Evolutionary conservation across 2,888 invertebrate genomes (phyloP).

Genomic region (Beris morrisii): DNA sequence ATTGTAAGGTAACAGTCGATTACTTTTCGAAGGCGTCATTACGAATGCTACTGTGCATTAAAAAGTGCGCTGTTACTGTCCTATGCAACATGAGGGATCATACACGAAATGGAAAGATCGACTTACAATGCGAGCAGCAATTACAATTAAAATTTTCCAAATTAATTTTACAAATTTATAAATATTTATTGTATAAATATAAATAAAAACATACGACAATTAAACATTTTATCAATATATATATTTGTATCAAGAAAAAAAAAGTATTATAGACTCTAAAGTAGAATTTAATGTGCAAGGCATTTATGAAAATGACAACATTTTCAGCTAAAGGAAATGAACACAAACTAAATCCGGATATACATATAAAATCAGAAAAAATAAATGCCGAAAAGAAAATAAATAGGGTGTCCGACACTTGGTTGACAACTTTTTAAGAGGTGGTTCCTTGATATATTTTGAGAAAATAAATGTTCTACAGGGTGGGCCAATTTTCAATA

Average conservation of each 20-base stretch:
- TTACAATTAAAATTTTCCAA: not conserved
- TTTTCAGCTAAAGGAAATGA: conserved; percentile 5
- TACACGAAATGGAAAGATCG: too few species aligned
- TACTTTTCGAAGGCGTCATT: too few species aligned
- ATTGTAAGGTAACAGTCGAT: too few species aligned
- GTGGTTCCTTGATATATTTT: too few species aligned
- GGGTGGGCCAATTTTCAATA: too few species aligned
- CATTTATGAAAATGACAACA: conserved; percentile 8
- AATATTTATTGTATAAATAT: conserved; percentile 31
- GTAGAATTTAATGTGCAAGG: conserved; percentile 16
- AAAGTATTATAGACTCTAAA: not conserved
- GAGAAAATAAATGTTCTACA: too few species aligned
- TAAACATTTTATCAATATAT: conserved; percentile 19
- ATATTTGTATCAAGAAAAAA: conserved; percentile 19
- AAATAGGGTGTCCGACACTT: too few species aligned
- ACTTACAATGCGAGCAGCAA: too few species aligned
- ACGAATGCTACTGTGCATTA: too few species aligned
- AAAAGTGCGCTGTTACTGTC: too few species aligned
- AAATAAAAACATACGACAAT: conserved; percentile 30
- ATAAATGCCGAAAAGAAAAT: conserved; percentile 1
- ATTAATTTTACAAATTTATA: conserved; percentile 18
- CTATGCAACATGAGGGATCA: too few species aligned
- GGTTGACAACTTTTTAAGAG: too few species aligned
- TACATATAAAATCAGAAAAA: not conserved
- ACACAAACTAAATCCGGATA: conserved; percentile 10